Evolutionary conservation across 1,140 invertebrate species (phyloP), one percentile per base, ranked within the genome.

Genomic region (Chionoecetes opilio): DNA sequence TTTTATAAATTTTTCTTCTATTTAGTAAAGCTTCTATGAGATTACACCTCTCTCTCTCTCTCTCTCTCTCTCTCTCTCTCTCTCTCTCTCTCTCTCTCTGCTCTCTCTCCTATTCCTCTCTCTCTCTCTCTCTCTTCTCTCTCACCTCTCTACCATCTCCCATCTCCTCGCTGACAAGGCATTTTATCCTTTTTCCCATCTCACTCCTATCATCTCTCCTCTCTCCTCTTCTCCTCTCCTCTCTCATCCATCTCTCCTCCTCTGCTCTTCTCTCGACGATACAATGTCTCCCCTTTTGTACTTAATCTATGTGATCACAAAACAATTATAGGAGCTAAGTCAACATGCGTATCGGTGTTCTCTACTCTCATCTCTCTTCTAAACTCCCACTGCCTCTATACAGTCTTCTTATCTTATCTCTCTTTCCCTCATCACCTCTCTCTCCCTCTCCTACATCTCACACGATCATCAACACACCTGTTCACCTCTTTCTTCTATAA

Each of bases 71-170:
- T 84, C 82, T 84, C 82, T 84, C 82, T 84, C 82, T 3, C 82
- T 84, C 82, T 84, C 82, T 84, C 82, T 84, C 82, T 84, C 82
- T 84, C 82, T 84, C 82, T 84, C 82, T 84, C 82, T 84, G n/a
- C 82, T 84, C 82, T n/a, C 29, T 84, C 11, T 11, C 85, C 32
- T 34, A 11, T n/a, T 86, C 32, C 85, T 86, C 9, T 32, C 85
- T 86, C 85, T n/a, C 14, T 26, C n/a, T 86, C n/a, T 86, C n/a
- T 26, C 32, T 2, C 29, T 21, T 32, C 3, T 14, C 84, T 86
- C 32, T 1, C 9, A 8, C n/a, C 9, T 26, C 31, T 86, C 29
- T 26, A 5, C 46, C 29, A 8, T 46, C 89, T 75, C 46, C 75
- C 46, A 41, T 17, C 46, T 29, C 17, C 63, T 75, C n/a, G n/a